Evolutionary conservation across 2,888 invertebrate species (phyloP), one percentile per base, ranked within the genome.

Genomic region (Arenicola marina): DNA sequence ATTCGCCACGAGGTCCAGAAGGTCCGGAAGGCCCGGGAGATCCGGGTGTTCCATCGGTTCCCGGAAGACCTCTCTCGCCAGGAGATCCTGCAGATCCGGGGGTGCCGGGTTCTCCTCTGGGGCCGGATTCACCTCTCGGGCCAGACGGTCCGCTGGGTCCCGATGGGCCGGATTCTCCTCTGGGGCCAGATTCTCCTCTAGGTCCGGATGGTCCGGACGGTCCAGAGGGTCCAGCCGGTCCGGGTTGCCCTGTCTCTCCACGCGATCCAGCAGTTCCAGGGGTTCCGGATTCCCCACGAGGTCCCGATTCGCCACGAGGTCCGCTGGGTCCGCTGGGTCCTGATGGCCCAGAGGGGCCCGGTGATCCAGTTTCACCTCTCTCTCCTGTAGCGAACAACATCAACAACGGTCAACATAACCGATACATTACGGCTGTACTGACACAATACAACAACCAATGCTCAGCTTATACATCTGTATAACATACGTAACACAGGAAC

Each of bases 161-260:
- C 18, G 43, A 38, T 24, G 33, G 53, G 44, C 65, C 65, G 24
- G 32, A 15, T 24, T 62, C 33, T 56, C 66, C 66, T 29, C 44
- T 18, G 18, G 53, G 31, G 24, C 66, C 66, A 45, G 59, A 24
- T 32, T 32, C 18, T 3, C 67, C 66, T 1, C 51, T 29, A 24
- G 44, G 31, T 45, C 67, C 67, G 26, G 44, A 18, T 15, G 53
- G 31, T 15, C 66, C 66, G 26, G 55, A 45, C 3, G 28, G 38
- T 1, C 66, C 66, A 34, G 53, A 18, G 24, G 59, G 53, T 32
- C 66, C 66, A 31, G 56, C 32, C 28, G 44, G 24, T 7, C 67
- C 66, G 1, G 57, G 21, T n/a, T 43, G 24, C 32, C 66, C 66
- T 28, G 15, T 65, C 38, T 56, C 26, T 34, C 64, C 93, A 94